Percentiles rank a stretch among this genome's conserved stretches.
phyloP scores from a whole-genome alignment of 2,113 vertebrate genomes.

The Smithornis capensis region DNA sequence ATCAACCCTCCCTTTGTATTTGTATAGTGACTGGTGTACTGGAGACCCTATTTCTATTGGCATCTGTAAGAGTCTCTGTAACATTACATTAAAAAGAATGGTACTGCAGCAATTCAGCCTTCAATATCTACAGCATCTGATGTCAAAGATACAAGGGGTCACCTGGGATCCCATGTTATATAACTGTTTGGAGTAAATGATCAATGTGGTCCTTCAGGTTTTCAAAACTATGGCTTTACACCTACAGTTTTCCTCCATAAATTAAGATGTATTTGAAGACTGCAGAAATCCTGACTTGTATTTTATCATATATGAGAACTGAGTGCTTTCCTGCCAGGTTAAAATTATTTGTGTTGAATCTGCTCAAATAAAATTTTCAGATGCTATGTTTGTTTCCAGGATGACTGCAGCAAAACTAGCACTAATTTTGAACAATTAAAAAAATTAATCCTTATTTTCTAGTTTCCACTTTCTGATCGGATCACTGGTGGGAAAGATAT shows the following conservation, averaged over 20 bases:
- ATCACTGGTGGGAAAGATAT: neutral
- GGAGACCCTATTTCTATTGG: neutral
- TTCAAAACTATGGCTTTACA: neutral
- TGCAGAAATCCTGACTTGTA: neutral
- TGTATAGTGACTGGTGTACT: neutral
- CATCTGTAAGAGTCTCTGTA: neutral
- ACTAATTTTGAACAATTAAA: neutral
- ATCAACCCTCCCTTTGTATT: neutral
- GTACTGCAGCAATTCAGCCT: neutral
- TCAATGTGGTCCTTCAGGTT: neutral
- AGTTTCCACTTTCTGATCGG: neutral
- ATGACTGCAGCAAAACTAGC: neutral
- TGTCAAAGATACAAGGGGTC: neutral
- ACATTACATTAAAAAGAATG: neutral
- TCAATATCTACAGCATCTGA: neutral
- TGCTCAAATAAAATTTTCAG: neutral
- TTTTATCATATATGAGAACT: neutral
- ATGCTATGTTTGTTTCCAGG: neutral
- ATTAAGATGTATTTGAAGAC: neutral
- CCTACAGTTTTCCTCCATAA: neutral
- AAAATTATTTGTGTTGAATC: neutral
- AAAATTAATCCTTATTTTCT: neutral
- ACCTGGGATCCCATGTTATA: neutral
- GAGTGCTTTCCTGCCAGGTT: fast-evolving
- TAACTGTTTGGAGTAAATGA: neutral